Evolutionary conservation across 2,113 vertebrate species (phyloP).

Genomic region (Myotis yumanensis): DNA sequence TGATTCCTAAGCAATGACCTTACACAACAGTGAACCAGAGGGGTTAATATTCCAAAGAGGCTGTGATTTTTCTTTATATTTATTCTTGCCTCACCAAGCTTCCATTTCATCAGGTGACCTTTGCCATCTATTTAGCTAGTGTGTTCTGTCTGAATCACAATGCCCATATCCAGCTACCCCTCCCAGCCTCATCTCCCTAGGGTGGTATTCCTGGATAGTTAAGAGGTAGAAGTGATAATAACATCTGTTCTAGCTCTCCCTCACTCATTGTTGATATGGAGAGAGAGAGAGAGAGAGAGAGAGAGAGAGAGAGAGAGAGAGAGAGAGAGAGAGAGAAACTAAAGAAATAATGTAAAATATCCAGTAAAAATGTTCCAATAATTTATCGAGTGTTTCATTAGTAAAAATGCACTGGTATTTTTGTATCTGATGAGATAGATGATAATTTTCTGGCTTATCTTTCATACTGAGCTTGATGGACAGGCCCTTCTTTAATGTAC

Average conservation of each 20-base stretch:
- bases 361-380: conserved; percentile 53
- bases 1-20: not conserved
- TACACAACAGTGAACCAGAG: not conserved
- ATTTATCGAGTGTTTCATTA: conserved; percentile 74
- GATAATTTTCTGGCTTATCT: conserved; percentile 60
- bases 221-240: not conserved
- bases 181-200: not conserved
- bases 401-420: conserved; percentile 58
- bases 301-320: not conserved
- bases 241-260: not conserved
- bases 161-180: not conserved
- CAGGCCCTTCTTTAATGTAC: conserved; percentile 84
- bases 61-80: conserved; percentile 6
- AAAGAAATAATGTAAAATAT: conserved; percentile 58
- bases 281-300: too few relatives aligned
- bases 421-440: conserved; percentile 61
- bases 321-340: not conserved
- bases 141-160: conserved; percentile 49
- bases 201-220: not conserved
- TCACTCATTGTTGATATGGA: not conserved
- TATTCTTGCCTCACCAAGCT: conserved; percentile 5
- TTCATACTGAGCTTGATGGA: conserved; percentile 80
- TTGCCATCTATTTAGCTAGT: conserved; percentile 13
- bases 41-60: conserved; percentile 28
- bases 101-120: conserved; percentile 1